Evolutionary conservation across 1,140 invertebrate species (phyloP).

Genomic region (Globodera ellingtonae): DNA sequence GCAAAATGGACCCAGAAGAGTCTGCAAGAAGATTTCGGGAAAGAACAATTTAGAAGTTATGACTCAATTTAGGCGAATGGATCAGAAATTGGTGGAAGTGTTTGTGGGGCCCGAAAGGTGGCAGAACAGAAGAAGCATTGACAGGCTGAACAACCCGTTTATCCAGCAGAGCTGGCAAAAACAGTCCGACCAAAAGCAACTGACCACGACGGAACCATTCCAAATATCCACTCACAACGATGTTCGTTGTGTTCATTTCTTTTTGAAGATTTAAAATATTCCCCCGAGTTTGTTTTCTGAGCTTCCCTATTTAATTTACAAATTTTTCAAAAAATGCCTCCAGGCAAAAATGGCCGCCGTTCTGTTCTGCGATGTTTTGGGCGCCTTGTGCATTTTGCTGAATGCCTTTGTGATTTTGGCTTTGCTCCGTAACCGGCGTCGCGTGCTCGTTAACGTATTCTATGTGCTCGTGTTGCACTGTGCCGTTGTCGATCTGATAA

Average conservation of each 20-base stretch:
- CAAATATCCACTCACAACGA: neutral
- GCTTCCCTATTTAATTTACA: neutral
- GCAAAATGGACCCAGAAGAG: too few species aligned
- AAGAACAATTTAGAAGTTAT: neutral
- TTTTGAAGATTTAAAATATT: neutral
- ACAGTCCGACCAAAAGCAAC: neutral
- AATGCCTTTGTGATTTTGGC: constrained; percentile 59
- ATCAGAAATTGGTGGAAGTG: neutral
- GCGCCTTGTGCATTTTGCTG: constrained; percentile 55
- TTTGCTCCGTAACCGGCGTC: constrained; percentile 52
- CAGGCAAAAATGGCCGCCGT: constrained; percentile 43
- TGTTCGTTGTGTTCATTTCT: neutral
- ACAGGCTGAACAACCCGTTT: neutral
- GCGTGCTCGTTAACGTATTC: constrained; percentile 62
- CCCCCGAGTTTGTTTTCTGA: neutral
- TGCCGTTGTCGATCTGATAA: constrained; percentile 61
- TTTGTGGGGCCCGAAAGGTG: neutral
- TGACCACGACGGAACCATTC: neutral
- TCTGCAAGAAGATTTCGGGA: neutral
- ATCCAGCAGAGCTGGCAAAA: neutral
- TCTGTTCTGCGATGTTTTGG: constrained; percentile 55
- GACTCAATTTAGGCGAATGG: neutral
- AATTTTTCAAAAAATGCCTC: constrained; percentile 1
- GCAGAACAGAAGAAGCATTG: neutral
- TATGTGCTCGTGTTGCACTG: constrained; percentile 64